These are phyloP conservation scores for Nomada hirtipes DNA, from an alignment of 2,888 invertebrate species.

Conservation along the genomic window DNA sequence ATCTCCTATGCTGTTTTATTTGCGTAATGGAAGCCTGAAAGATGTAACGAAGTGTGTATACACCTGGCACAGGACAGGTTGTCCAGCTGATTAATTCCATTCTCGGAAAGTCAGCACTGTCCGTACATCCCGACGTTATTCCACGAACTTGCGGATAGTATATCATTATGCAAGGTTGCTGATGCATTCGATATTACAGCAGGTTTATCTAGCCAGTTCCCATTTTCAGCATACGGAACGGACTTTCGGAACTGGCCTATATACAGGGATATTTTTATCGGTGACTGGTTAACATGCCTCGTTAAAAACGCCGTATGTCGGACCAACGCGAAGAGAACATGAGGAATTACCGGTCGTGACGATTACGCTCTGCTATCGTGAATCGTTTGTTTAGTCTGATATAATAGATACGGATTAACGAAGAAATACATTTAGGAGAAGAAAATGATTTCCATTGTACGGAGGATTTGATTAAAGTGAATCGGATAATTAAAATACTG, in stretches of 20 bases:
- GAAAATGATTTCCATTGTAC: too few relatives aligned
- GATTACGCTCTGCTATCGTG: neutral
- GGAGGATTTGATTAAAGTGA: too few relatives aligned
- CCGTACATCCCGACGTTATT: neutral
- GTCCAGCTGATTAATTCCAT: conserved; percentile 16
- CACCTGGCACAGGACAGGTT: neutral
- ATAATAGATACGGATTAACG: conserved; percentile 10
- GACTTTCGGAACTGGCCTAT: conserved; percentile 63
- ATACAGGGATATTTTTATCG: conserved; percentile 71
- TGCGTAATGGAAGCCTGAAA: neutral
- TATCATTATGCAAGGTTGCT: conserved; percentile 31
- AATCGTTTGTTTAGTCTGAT: conserved; percentile 26
- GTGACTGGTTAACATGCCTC: conserved; percentile 64
- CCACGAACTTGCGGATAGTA: conserved; percentile 24
- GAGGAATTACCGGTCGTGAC: conserved; percentile 35
- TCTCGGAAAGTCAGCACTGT: conserved; percentile 33
- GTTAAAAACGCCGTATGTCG: conserved; percentile 49
- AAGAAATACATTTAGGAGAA: neutral
- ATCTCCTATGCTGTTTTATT: neutral
- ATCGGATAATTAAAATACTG: too few relatives aligned
- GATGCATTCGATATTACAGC: conserved; percentile 21
- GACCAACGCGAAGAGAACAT: conserved; percentile 63
- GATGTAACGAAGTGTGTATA: conserved; percentile 2
- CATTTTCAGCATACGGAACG: conserved; percentile 32
- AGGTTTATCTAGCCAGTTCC: conserved; percentile 11